phyloP scores from a whole-genome alignment of 2,888 invertebrate species.

The Agrotis clavis region DNA sequence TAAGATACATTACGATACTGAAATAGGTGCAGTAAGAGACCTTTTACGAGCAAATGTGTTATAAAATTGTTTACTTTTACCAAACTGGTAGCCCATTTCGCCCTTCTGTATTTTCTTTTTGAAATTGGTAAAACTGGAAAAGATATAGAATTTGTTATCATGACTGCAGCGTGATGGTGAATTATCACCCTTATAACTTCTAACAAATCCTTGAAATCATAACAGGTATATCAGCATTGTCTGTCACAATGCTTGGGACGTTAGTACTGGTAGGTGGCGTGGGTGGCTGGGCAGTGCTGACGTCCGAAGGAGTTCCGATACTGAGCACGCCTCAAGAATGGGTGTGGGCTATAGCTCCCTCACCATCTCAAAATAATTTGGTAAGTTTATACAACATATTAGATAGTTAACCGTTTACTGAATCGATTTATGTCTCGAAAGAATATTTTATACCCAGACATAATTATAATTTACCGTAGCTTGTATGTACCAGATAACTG shows the following conservation, averaged over 20 bases:
- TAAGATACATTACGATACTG: no score
- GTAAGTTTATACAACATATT: constrained; percentile 66
- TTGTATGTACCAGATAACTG: neutral
- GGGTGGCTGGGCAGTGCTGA: constrained; percentile 87
- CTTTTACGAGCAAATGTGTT: no score
- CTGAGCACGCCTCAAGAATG: constrained; percentile 83
- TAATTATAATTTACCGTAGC: neutral
- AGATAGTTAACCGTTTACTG: no score
- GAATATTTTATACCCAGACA: neutral
- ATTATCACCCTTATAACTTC: neutral
- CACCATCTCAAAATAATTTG: constrained; percentile 79
- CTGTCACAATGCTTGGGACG: constrained; percentile 81
- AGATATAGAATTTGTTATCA: no score
- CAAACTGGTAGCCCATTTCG: no score
- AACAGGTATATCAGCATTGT: constrained; percentile 85
- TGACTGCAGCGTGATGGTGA: neutral
- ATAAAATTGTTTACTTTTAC: no score
- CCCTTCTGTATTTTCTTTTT: no score
- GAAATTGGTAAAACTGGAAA: no score
- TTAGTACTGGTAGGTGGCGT: constrained; percentile 85
- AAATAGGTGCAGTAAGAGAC: no score
- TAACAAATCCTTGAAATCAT: constrained; percentile 3
- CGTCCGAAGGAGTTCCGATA: constrained; percentile 84
- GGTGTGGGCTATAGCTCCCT: constrained; percentile 86
- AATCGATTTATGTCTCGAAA: no score